Base-by-base conservation (phyloP, 2,888 invertebrate species). In the Petrolisthes manimaculis region DNA sequence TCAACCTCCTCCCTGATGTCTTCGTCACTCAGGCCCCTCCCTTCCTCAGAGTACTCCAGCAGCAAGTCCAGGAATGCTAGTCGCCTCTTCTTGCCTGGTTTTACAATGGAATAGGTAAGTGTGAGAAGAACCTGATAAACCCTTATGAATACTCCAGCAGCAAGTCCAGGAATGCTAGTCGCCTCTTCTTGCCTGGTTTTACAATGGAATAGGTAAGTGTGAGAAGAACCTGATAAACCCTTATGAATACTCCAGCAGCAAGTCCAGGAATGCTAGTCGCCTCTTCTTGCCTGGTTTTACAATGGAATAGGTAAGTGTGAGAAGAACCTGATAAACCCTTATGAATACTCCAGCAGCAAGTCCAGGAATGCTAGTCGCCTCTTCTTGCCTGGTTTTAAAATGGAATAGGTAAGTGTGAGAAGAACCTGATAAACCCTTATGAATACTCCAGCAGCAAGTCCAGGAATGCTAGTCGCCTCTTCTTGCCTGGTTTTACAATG, bases 1-100 rank as follows among this genome's bases (percentile, higher is more conserved):
- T 91, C 91, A 21, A 91, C 91, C 78, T 91, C 91, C 85, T 91
- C 91, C 14, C 93, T 92, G 81, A 94, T 93, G 89, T 94, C 94
- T 5, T 92, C 92, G 86, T 92, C 91, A 3, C 92, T 92, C 77
- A 94, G 91, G 14, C 96, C 96, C 92, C 95, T 96, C 94, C 95
- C 92, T 5, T 54, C 37, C 4, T 93, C 92, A 92, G 96, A 96
- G 81, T 96, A 95, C 93, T 97, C 97, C 77, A 98, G 95, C 94
- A 98, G 95, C 90, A 98, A 94, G 93, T 98, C 98, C 91, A 98
- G 94, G 93, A 98, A 97, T 0, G 98, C 97, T 91, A 97, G 94
- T 81, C 97, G 95, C 92, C 96, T 96, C 94, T 97, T 97, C 56
- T 87, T 78, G n/a, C 90, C 89, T 90, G 79, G 71, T 71, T 12